Evolutionary conservation across 1,140 invertebrate species (phyloP).

Genomic region (Procambarus clarkii): DNA sequence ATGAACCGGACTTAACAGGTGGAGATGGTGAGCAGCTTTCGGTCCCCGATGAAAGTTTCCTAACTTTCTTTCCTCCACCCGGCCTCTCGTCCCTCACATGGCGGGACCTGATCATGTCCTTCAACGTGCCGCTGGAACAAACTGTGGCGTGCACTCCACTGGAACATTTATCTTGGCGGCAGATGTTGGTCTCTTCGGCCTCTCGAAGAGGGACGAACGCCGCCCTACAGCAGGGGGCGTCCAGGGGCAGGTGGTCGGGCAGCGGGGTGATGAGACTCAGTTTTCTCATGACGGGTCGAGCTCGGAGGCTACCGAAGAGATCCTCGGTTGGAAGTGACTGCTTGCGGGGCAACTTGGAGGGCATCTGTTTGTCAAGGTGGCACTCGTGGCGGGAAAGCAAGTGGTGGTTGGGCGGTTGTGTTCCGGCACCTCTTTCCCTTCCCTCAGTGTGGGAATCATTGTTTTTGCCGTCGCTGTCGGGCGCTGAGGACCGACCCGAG

Average conservation of each 20-base stretch:
- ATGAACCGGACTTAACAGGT: no score
- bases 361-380: neutral
- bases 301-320: slow-evolving; percentile 20
- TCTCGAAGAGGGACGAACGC: slow-evolving; percentile 40
- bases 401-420: neutral
- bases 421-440: neutral
- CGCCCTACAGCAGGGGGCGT: neutral
- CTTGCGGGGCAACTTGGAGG: neutral
- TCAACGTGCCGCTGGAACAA: neutral
- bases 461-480: neutral
- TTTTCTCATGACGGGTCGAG: slow-evolving; percentile 9
- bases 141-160: neutral
- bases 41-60: no score
- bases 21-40: no score
- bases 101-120: neutral
- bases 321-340: slow-evolving; percentile 58
- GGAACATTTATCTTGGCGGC: neutral
- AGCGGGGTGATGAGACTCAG: slow-evolving; percentile 28
- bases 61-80: no score
- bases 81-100: no score
- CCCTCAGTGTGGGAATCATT: neutral
- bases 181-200: slow-evolving; percentile 18
- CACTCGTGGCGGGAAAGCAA: neutral
- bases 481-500: neutral
- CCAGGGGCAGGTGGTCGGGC: neutral